Base-by-base conservation (phyloP, 2,888 invertebrate genomes). In the Tryphoninae sp. region DNA sequence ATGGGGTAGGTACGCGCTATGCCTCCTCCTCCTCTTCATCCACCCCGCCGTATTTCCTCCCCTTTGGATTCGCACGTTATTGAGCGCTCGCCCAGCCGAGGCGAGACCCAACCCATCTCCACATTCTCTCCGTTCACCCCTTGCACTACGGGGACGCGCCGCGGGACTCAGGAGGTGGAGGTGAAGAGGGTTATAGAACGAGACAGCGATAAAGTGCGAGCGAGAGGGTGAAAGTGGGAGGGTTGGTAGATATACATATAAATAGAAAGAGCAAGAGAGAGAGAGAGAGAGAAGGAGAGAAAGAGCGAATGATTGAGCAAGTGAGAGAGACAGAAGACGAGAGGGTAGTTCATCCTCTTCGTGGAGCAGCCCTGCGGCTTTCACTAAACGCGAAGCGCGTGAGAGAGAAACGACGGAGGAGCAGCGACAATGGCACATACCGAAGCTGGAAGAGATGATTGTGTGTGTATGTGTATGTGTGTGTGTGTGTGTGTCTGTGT, bases 51-150 rank as follows among this genome's bases (percentile, higher is more conserved):
- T 88, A 88, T 90, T 90, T 92, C 92, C 93, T 92, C 92, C 92
- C 92, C 92, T 92, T 93, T 93, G 92, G 93, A 93, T 93, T 93
- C 93, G 93, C 93, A 93, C 93, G 92, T 94, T 94, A 94, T 94
- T 93, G 93, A 94, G 93, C 93, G 93, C 93, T 92, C 92, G 93
- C 91, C 93, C 93, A 93, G 93, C 93, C 93, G 93, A 93, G 93
- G 93, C 93, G 93, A 93, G 93, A 93, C 92, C 92, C 93, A 93
- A 93, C 93, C 92, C 93, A 92, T 92, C 92, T 68, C 71, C 92
- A 89, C 91, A 88, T 89, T 89, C 90, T 89, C 88, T 87, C 55
- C 86, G 85, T 88, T 89, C 89, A 83, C 87, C 87, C 88, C 88
- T 19, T 86, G 86, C 87, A 85, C 84, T 82, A 85, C n/a, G 42